phyloP scores from a whole-genome alignment of 2,888 invertebrate genomes.

The Leptinotarsa tumamoca region DNA sequence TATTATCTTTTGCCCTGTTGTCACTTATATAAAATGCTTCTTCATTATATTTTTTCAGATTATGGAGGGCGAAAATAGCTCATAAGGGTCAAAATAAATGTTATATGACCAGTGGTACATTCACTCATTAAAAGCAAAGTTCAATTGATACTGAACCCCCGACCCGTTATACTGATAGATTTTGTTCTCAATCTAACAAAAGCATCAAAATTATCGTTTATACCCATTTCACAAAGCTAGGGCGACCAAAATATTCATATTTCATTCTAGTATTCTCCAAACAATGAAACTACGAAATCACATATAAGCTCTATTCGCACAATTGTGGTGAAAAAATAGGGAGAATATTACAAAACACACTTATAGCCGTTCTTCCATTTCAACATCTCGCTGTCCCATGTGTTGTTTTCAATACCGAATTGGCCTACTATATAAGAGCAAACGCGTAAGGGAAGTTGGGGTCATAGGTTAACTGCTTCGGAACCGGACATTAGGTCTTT shows the following conservation, averaged over 20 bases:
- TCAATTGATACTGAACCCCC: neutral
- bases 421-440: slow-evolving; percentile 7
- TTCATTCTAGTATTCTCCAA: slow-evolving; percentile 34
- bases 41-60: too few species aligned
- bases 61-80: too few species aligned
- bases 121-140: neutral
- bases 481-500: slow-evolving; percentile 58
- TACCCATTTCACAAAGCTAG: slow-evolving; percentile 2
- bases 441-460: slow-evolving; percentile 43
- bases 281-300: slow-evolving; percentile 53
- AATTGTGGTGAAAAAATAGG: slow-evolving; percentile 63
- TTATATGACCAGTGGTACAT: too few species aligned
- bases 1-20: too few species aligned
- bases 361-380: slow-evolving; percentile 44
- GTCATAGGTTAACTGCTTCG: slow-evolving; percentile 62
- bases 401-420: neutral
- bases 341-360: slow-evolving; percentile 59
- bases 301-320: slow-evolving; percentile 58
- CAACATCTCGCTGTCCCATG: neutral
- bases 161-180: neutral
- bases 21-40: too few species aligned
- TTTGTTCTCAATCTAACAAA: slow-evolving; percentile 6
- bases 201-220: slow-evolving; percentile 4
- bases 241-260: slow-evolving; percentile 33
- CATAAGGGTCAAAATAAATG: too few species aligned